phyloP scores from a whole-genome alignment of 1,140 invertebrate genomes.

The Sitodiplosis mosellana region DNA sequence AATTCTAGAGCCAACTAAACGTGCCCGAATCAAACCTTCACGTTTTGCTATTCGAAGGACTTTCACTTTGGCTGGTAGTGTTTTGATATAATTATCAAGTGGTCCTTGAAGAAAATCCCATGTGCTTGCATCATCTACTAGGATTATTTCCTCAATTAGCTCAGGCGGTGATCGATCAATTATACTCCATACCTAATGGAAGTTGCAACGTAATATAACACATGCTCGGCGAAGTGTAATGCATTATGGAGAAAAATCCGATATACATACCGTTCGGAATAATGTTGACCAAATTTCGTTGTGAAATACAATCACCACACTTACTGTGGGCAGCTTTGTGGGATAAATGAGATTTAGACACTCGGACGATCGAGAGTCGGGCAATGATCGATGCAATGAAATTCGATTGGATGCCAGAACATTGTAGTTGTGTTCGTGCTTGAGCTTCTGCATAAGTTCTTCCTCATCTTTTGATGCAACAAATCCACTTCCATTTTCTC shows the following conservation, averaged over 20 bases:
- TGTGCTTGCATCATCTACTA: constrained; percentile 87
- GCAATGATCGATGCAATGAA: constrained; percentile 83
- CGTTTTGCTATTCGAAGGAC: constrained; percentile 51
- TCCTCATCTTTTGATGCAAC: constrained; percentile 50
- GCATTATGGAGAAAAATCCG: no score
- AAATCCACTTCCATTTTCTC: not conserved
- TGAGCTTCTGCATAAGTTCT: constrained; percentile 78
- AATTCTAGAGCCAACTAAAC: constrained; percentile 60
- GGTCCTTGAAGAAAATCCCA: constrained; percentile 29
- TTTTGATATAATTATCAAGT: constrained; percentile 50
- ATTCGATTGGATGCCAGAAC: constrained; percentile 94
- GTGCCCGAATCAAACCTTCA: constrained; percentile 68
- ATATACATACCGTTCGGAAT: constrained; percentile 67
- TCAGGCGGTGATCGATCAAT: constrained; percentile 54
- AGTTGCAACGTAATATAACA: no score
- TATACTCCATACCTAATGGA: constrained; percentile 64
- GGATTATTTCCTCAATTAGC: constrained; percentile 70
- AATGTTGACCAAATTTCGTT: constrained; percentile 88
- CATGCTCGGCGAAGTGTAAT: no score
- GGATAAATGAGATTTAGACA: constrained; percentile 36
- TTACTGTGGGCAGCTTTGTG: constrained; percentile 49
- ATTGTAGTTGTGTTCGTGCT: constrained; percentile 98
- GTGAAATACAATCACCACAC: constrained; percentile 79
- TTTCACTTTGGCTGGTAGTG: constrained; percentile 42
- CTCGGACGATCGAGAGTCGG: constrained; percentile 83